phyloP scores from a whole-genome alignment of 1,140 invertebrate species.

The Lineus longissimus region DNA sequence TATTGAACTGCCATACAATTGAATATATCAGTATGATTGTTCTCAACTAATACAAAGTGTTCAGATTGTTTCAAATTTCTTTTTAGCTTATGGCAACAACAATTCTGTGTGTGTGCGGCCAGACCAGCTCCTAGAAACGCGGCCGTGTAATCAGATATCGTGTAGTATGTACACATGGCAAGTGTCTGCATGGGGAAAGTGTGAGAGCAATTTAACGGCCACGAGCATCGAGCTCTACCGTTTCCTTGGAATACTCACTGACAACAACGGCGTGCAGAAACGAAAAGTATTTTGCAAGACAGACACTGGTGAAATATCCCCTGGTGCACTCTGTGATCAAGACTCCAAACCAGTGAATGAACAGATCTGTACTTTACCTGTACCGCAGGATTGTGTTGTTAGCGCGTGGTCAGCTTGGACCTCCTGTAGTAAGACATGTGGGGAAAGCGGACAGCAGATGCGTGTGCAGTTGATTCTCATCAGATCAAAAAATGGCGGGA shows the following conservation, averaged over 20 bases:
- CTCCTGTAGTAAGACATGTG: neutral
- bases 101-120: neutral
- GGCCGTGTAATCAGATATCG: slow-evolving; percentile 1
- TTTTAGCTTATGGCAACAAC: no score
- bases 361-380: neutral
- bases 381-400: neutral
- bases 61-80: no score
- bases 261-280: no score
- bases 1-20: no score
- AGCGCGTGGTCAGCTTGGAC: neutral
- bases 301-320: no score
- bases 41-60: no score
- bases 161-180: neutral
- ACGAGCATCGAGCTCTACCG: no score
- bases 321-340: neutral
- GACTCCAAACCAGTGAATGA: neutral
- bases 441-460: neutral
- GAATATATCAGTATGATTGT: no score
- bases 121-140: neutral
- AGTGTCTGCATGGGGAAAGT: neutral
- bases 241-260: no score
- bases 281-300: no score
- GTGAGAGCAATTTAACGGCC: neutral
- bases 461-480: neutral
- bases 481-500: neutral